A percentile compares a stretch with the other conserved stretches of the same genome.
Evolutionary conservation across 2,113 vertebrate genomes (phyloP).

Genomic region (Rafetus swinhoei): DNA sequence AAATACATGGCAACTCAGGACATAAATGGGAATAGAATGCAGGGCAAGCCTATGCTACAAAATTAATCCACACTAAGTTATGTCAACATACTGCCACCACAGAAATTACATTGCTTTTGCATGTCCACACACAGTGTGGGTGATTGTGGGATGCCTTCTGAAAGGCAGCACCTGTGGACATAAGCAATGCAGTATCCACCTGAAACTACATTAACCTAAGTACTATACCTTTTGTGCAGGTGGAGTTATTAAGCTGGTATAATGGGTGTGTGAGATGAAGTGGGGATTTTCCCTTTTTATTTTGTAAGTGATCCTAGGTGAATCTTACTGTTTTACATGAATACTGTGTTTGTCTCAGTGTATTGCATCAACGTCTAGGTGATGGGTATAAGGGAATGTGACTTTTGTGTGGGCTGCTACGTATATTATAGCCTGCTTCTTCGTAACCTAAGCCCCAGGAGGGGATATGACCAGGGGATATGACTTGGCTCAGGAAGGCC

Average conservation of each 20-base stretch:
- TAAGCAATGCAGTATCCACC: not conserved
- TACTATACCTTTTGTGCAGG: accelerated
- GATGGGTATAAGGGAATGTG: too few species aligned
- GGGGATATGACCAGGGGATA: too few species aligned
- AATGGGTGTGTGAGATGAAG: too few species aligned
- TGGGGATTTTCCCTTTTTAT: too few species aligned
- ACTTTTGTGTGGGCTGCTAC: too few species aligned
- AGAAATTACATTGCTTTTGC: not conserved
- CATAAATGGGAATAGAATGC: not conserved
- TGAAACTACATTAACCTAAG: not conserved
- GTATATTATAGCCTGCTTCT: too few species aligned
- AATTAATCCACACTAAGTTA: not conserved
- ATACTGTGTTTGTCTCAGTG: too few species aligned
- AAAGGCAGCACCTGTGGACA: not conserved
- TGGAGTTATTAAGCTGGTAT: not conserved
- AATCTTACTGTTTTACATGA: too few species aligned
- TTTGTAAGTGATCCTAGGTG: too few species aligned
- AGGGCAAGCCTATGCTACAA: not conserved
- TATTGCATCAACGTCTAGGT: too few species aligned
- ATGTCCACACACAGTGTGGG: not conserved
- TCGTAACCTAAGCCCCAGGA: too few species aligned
- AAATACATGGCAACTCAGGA: not conserved
- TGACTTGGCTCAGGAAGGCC: too few species aligned
- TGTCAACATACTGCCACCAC: not conserved
- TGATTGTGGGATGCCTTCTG: not conserved